These are phyloP conservation scores for Dipodomys stephensi DNA, from an alignment of 2,113 vertebrate species.

Conservation along the genomic window DNA sequence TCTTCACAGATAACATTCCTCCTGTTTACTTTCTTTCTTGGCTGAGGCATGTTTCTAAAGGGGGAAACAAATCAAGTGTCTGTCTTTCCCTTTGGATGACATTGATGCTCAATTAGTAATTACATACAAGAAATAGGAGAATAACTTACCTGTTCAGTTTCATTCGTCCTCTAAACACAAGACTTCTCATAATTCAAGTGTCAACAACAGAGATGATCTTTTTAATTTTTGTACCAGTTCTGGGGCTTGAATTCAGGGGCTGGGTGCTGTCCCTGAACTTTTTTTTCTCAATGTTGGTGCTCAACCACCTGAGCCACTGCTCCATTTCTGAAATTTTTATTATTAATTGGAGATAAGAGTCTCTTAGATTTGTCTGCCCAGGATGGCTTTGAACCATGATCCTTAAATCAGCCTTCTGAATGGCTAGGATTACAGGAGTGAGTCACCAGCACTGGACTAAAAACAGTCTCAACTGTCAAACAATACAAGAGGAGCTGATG, in stretches of 20 bases:
- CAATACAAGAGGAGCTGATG: neutral
- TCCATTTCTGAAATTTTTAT: no score
- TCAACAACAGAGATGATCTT: neutral
- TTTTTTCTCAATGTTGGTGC: no score
- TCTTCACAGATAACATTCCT: neutral
- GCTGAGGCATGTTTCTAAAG: neutral
- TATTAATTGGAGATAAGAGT: no score
- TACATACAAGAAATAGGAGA: conserved; percentile 17
- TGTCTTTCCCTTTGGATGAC: neutral
- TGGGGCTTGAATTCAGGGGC: no score
- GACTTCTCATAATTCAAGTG: neutral
- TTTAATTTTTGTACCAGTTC: neutral
- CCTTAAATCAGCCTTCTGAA: no score
- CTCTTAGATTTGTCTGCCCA: no score
- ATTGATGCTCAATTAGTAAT: neutral
- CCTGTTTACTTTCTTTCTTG: neutral
- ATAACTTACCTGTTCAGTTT: neutral
- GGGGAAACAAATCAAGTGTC: neutral
- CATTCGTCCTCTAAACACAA: neutral
- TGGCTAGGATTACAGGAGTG: no score
- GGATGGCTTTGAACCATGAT: no score
- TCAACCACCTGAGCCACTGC: no score
- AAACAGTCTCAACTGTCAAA: neutral
- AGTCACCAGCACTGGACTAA: no score
- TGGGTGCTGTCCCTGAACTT: no score